Base-by-base conservation (phyloP, 2,888 invertebrate species). In the Cremastobaeus sp. region DNA sequence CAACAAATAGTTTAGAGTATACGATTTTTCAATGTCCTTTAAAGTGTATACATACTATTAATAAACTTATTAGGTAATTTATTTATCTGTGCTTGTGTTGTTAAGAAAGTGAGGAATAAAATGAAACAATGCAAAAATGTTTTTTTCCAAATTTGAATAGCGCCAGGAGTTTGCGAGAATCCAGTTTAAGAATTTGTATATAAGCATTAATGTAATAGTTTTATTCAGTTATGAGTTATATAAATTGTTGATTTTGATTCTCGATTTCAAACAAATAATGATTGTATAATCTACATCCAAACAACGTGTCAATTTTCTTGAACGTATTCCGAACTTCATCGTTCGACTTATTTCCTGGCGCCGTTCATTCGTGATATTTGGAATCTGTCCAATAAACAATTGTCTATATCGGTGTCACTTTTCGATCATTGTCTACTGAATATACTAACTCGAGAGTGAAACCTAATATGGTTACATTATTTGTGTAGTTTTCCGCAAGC, bases 11-110 rank as follows among this genome's bases (percentile, higher is more conserved):
- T 81, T 81, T 85, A 85, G 82, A 81, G 79, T 85, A 86, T 81
- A 83, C 82, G 80, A 86, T 86, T 86, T 86, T 86, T 86, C 85
- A 86, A 86, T 86, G 85, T 86, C 86, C 86, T 86, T 85, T 83
- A 85, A 81, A 82, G 77, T 85, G 82, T 86, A 86, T 83, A 83
- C 81, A 79, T 84, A 85, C 82, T 83, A 84, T 81, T 82, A 84
- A 84, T 81, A 83, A 81, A 84, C 79, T 60, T 84, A 84, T 84
- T 84, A 84, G 83, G 81, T 78, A 77, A 81, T 84, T 83, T 77
- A 82, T 83, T 83, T 83, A 79, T 81, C 81, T 81, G 83, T 83
- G 84, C 83, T 85, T 85, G 80, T 79, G 82, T 84, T 84, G 77
- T 80, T 79, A 77, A 77, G 78, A 79, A 81, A 78, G 43, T 57